phyloP scores from a whole-genome alignment of 2,113 vertebrate species.

The Pachypanchax playfairii region DNA sequence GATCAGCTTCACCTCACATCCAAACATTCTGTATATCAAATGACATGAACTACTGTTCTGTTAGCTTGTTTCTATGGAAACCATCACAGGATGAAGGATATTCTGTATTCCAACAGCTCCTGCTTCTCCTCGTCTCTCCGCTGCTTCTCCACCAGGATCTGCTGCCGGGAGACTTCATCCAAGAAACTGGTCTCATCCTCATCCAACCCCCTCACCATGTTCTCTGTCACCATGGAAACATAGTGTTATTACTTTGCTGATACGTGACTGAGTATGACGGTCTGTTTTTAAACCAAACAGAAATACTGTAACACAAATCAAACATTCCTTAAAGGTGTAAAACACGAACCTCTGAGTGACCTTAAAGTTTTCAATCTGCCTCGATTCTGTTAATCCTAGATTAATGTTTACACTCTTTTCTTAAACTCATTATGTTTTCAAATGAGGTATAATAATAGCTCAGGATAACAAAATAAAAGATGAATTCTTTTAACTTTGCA shows the following conservation, averaged over 20 bases:
- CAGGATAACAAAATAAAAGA: not conserved
- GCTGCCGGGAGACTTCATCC: constrained; percentile 96
- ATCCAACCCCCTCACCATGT: constrained; percentile 98
- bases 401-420: not conserved
- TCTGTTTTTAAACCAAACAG: too few species aligned
- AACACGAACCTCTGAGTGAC: too few species aligned
- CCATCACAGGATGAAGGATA: constrained; percentile 84
- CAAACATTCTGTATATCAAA: too few species aligned
- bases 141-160: constrained; percentile 93
- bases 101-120: constrained; percentile 94
- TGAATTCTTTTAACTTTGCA: too few species aligned
- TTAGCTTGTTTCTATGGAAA: not conserved
- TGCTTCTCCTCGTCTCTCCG: constrained; percentile 92
- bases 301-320: too few species aligned
- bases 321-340: too few species aligned
- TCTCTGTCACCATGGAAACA: constrained; percentile 85
- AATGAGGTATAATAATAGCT: not conserved
- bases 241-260: constrained; percentile 44
- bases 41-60: too few species aligned
- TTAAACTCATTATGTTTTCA: not conserved
- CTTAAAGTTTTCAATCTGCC: too few species aligned
- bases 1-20: too few species aligned
- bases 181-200: constrained; percentile 95
- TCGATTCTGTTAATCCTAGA: too few species aligned
- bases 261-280: not conserved